A percentile compares a stretch with the other conserved stretches of the same genome.
Evolutionary conservation across 1,140 invertebrate species (phyloP).

Genomic region (Micrasema minimum): DNA sequence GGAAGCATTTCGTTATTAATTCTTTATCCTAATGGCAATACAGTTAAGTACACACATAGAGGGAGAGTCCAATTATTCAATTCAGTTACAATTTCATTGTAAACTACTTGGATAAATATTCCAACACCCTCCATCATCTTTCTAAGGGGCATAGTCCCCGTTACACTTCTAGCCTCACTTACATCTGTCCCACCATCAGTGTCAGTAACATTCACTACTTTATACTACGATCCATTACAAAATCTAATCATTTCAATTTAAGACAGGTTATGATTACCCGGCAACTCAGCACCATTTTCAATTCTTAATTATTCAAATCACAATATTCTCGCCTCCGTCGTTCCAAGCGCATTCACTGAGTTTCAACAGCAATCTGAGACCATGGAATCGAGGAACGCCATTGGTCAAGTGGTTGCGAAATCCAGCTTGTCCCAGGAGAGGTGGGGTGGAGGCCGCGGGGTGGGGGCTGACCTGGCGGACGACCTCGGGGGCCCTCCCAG

Average conservation of each 20-base stretch:
- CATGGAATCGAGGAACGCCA: neutral
- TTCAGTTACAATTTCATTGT: slow-evolving; percentile 41
- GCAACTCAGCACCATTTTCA: slow-evolving; percentile 30
- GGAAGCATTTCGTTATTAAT: slow-evolving; percentile 54
- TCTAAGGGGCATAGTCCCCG: neutral
- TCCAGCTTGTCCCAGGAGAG: slow-evolving; percentile 65
- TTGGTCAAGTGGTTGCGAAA: slow-evolving; percentile 63
- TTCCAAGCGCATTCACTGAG: neutral
- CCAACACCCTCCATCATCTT: neutral
- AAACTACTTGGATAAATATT: slow-evolving; percentile 20
- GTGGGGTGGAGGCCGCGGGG: slow-evolving; percentile 58
- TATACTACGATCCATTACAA: slow-evolving; percentile 22
- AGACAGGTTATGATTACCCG: neutral
- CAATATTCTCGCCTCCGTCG: slow-evolving; percentile 4
- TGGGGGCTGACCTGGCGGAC: slow-evolving; percentile 59
- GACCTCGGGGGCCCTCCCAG: slow-evolving; percentile 60
- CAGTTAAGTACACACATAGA: slow-evolving; percentile 51
- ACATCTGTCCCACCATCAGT: neutral
- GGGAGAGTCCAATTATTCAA: slow-evolving; percentile 30
- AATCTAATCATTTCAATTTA: slow-evolving; percentile 24
- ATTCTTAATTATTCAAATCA: slow-evolving; percentile 28
- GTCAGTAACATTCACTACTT: slow-evolving; percentile 18
- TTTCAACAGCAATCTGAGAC: slow-evolving; percentile 9
- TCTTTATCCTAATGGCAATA: slow-evolving; percentile 52
- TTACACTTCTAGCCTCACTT: neutral